Base-by-base conservation (phyloP, 1,140 invertebrate species). In the Platorchestia sp. region DNA sequence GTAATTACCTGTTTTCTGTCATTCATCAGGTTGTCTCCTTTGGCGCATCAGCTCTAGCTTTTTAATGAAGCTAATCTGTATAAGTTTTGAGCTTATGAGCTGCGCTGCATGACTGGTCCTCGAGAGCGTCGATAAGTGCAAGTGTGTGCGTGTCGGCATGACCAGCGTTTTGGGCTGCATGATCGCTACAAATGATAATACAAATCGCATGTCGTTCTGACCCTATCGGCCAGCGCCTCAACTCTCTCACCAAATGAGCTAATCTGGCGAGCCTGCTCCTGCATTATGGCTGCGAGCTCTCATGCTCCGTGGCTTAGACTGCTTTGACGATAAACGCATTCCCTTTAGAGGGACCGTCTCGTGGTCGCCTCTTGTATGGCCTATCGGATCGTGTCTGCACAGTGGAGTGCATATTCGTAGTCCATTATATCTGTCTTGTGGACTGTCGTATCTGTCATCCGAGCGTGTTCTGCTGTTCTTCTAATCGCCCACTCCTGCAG, bases 41-140 rank as follows among this genome's bases (percentile, higher is more conserved):
- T 93, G 91, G 91, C 91, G 91, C 91, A 44, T 93, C 91, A 93
- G 91, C 41, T 45, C 91, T 47, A 44, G 40, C 43, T 93, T 93
- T n/a, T 93, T 93, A 93, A 93, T 93, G 91, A 93, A 93, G 91
- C 91, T 93, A 93, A 93, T 93, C 47, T 93, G 91, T 93, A 93
- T 93, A 47, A 93, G 91, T 93, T 93, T 93, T 93, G n/a, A 93
- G 91, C 91, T 93, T 93, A 93, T 93, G 91, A 93, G 91, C 91
- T 93, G 36, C 91, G 89, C 91, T 45, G 36, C 45, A n/a, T 45
- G 91, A 44, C 44, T 47, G 41, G 45, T 42, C 44, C 43, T 93
- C 43, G 10, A 45, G 45, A 6, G 91, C 45, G 91, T 93, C 91
- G 43, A 93, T 93, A 93, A 45, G 41, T 45, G 87, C 87, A 89